Conservation (phyloP, 2,113 vertebrate genomes). For the Hyaena hyaena region DNA sequence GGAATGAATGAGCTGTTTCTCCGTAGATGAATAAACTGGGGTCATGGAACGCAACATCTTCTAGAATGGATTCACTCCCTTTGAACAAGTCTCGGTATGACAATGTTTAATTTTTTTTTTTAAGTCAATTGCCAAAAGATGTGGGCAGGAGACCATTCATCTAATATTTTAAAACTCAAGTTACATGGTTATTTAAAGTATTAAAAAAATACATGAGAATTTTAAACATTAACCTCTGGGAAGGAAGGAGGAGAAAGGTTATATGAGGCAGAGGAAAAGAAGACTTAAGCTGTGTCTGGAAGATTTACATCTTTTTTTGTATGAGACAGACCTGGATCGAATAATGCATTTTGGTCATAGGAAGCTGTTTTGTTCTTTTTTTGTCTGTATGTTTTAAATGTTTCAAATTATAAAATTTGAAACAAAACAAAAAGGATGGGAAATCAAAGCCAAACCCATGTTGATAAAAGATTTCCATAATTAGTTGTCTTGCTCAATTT, state of each 20-base stretch:
- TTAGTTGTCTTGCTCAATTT: neutral
- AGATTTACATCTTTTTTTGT: neutral
- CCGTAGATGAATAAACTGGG: neutral
- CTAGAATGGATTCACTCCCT: neutral
- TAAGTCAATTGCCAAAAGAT: neutral
- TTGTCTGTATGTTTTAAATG: neutral
- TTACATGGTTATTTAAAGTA: neutral
- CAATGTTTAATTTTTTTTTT: neutral
- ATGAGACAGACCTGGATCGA: neutral
- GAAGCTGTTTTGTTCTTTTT: neutral
- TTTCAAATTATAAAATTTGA: constrained; percentile 34
- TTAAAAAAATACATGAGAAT: neutral
- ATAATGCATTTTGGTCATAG: neutral
- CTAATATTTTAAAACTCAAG: neutral
- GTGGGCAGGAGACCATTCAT: neutral
- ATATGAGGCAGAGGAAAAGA: neutral
- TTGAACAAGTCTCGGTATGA: neutral
- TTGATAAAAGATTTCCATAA: neutral
- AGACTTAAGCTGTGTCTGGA: neutral
- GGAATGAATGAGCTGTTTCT: neutral
- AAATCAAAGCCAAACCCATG: neutral
- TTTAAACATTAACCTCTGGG: neutral
- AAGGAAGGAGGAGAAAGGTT: neutral
- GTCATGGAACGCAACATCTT: neutral
- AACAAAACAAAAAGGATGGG: neutral